Percentiles rank a stretch among this genome's conserved stretches.
These are phyloP conservation scores for Chiloscyllium punctatum DNA, from an alignment of 2,797 vertebrate species.

Conservation along the genomic window DNA sequence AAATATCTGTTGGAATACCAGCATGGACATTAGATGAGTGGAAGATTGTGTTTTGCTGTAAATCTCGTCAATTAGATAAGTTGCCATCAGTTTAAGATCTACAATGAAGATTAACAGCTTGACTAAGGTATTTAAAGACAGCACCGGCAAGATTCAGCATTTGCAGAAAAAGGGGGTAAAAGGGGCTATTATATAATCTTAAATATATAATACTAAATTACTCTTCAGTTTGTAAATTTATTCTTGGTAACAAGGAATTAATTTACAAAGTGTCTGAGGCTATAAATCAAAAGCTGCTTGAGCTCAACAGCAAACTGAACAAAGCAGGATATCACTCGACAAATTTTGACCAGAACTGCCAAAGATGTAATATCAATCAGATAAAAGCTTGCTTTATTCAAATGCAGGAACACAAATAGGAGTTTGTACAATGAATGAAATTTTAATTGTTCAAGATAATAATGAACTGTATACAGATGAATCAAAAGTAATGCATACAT, in stretches of 20 bases:
- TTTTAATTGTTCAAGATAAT: slow-evolving; percentile 18
- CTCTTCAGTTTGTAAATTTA: background rate
- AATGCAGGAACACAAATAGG: background rate
- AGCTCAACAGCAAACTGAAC: background rate
- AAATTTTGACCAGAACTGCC: background rate
- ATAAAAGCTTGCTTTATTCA: slow-evolving; percentile 3
- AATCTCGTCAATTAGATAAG: background rate
- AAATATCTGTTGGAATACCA: background rate
- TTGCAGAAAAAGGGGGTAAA: background rate
- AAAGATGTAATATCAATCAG: background rate
- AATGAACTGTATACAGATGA: background rate
- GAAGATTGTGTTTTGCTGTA: background rate
- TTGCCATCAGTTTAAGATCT: background rate
- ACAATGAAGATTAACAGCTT: background rate
- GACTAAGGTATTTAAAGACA: background rate
- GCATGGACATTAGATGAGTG: background rate
- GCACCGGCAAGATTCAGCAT: background rate
- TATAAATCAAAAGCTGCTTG: background rate
- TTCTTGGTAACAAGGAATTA: background rate
- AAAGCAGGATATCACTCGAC: slow-evolving; percentile 1
- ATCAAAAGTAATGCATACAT: background rate
- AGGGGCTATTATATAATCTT: background rate
- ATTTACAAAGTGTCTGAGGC: background rate
- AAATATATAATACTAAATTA: background rate
- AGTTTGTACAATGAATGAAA: slow-evolving; percentile 13